Conservation (phyloP, 2,888 invertebrate genomes). For the Prosapia bicincta region DNA sequence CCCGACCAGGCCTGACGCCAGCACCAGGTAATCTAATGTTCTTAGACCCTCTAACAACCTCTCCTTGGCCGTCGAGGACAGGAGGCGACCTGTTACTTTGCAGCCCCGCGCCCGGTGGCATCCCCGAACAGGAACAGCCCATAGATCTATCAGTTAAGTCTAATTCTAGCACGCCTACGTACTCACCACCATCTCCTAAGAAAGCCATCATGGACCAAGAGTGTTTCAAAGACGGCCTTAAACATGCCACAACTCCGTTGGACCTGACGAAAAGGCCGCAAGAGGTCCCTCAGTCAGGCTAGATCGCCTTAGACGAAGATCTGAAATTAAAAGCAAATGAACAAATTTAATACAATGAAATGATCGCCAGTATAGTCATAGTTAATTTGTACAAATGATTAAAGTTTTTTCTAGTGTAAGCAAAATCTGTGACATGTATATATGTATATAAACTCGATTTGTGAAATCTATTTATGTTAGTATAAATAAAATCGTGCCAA, state of each 20-base stretch:
- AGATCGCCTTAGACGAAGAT: neutral
- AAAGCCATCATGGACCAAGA: slow-evolving; percentile 5
- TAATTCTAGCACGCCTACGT: slow-evolving; percentile 5
- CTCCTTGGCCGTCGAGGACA: slow-evolving; percentile 30
- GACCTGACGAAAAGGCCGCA: slow-evolving; percentile 19
- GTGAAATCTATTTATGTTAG: neutral
- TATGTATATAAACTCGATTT: neutral
- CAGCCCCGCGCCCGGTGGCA: slow-evolving; percentile 47
- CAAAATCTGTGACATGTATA: neutral
- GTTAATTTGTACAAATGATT: too few species aligned
- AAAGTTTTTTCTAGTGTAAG: too few species aligned
- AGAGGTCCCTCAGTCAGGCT: neutral
- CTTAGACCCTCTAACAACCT: slow-evolving; percentile 27
- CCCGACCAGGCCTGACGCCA: slow-evolving; percentile 38
- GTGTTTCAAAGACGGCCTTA: slow-evolving; percentile 4
- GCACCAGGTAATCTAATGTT: slow-evolving; percentile 39
- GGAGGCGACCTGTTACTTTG: slow-evolving; percentile 47
- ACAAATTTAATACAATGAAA: too few species aligned
- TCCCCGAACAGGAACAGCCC: slow-evolving; percentile 51
- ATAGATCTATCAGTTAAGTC: slow-evolving; percentile 49
- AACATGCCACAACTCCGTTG: slow-evolving; percentile 8
- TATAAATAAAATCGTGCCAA: neutral
- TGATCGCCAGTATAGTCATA: too few species aligned
- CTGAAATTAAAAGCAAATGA: too few species aligned
- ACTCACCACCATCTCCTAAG: slow-evolving; percentile 20